Percentiles rank a stretch among this genome's conserved stretches.
phyloP scores from a whole-genome alignment of 2,888 invertebrate species.

The Bimastos eiseni region DNA sequence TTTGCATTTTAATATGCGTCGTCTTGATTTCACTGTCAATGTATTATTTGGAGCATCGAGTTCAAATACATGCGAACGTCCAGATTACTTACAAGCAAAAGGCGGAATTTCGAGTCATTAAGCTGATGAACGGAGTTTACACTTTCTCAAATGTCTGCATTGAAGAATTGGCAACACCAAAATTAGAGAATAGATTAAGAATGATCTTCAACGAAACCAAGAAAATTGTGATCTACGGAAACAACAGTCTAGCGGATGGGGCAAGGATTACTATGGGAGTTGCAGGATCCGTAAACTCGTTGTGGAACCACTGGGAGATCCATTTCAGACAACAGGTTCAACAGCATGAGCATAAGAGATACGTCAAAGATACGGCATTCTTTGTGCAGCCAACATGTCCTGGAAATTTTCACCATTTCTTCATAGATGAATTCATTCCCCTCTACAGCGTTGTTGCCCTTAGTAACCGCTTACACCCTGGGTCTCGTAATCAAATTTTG shows the following conservation, averaged over 20 bases:
- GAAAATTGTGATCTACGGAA: constrained; percentile 35
- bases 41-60: background rate
- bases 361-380: constrained; percentile 23
- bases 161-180: constrained; percentile 18
- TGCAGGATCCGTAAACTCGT: constrained; percentile 24
- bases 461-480: constrained; percentile 22
- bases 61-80: background rate
- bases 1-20: background rate
- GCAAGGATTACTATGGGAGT: background rate
- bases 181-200: background rate
- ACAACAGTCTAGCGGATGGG: background rate
- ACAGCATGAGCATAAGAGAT: background rate
- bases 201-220: constrained; percentile 28
- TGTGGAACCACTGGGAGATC: constrained; percentile 30
- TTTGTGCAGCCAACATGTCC: constrained; percentile 32
- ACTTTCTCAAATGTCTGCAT: constrained; percentile 32
- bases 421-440: constrained; percentile 31
- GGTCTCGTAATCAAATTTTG: constrained; percentile 15
- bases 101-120: background rate
- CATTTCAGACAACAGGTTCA: background rate
- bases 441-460: constrained; percentile 14
- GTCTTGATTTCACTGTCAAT: background rate
- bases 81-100: background rate
- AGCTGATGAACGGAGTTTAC: constrained; percentile 17
- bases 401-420: constrained; percentile 37